Conservation (phyloP, 2,797 vertebrate genomes). For the Ctenopoma kingsleyae region DNA sequence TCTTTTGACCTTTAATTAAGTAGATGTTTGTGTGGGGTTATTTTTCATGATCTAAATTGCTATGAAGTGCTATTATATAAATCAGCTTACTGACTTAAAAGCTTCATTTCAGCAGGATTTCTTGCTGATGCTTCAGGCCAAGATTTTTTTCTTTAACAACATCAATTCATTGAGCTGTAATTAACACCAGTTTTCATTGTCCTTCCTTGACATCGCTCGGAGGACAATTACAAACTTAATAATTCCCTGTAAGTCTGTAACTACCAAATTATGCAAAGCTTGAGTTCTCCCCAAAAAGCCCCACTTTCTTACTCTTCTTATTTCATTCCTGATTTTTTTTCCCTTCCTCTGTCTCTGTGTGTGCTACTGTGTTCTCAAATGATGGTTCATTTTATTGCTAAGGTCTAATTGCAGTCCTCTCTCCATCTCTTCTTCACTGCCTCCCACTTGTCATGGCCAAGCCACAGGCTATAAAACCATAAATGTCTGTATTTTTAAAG, state of each 20-base stretch:
- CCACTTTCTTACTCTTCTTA: neutral
- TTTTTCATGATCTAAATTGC: slow-evolving; percentile 45
- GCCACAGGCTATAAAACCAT: slow-evolving; percentile 18
- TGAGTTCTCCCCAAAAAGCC: slow-evolving; percentile 8
- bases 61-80: slow-evolving; percentile 46
- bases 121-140: slow-evolving; percentile 43
- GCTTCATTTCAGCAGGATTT: slow-evolving; percentile 55
- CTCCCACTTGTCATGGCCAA: neutral
- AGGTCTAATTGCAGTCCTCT: slow-evolving; percentile 34
- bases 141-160: slow-evolving; percentile 24
- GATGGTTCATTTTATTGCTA: slow-evolving; percentile 26
- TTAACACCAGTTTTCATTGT: slow-evolving; percentile 65
- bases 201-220: slow-evolving; percentile 59
- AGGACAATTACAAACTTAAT: slow-evolving; percentile 59
- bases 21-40: slow-evolving; percentile 23
- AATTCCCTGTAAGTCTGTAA: slow-evolving; percentile 53
- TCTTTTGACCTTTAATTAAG: slow-evolving; percentile 38
- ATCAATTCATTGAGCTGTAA: slow-evolving; percentile 67
- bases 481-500: slow-evolving; percentile 20
- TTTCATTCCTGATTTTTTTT: slow-evolving; percentile 4
- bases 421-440: neutral
- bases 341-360: neutral
- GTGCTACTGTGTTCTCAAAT: neutral
- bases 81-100: slow-evolving; percentile 61
- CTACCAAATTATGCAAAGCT: slow-evolving; percentile 34